Base-by-base conservation (phyloP, 1,140 invertebrate genomes). In the Maniola jurtina region DNA sequence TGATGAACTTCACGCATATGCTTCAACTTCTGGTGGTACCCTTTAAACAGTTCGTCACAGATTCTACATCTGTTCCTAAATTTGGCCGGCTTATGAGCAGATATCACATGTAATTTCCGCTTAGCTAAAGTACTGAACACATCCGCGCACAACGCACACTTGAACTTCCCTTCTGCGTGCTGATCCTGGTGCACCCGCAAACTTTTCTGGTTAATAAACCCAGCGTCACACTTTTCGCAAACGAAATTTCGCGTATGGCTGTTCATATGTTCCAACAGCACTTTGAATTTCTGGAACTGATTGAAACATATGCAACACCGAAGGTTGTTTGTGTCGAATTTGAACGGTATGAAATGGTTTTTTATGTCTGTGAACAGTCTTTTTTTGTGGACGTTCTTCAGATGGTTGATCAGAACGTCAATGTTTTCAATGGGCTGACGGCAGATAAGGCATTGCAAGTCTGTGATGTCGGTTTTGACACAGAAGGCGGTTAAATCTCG, bases 131-230 rank as follows among this genome's bases (percentile, higher is more conserved):
- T 75, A 3, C 36, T 36, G 42, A 75, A 81, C 0, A 66, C 64
- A 64, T 70, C 72, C n/a, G 64, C 34, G 16, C 73, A 76, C n/a
- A 73, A 40, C n/a, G 64, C 58, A 36, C 71, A 76, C 10, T 50
- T 61, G 47, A 75, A 79, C 5, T 55, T 68, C 5, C 73, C 77
- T 13, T 67, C 75, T 45, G 76, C 75, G 33, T 81, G 79, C 8
- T 71, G 66, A 13, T 76, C 71, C 5, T 59, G 58, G 38, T 81
- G 76, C 14, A 73, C 52, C 8, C 73, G 48, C 11, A 81, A 16
- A n/a, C 64, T 76, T 25, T 73, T 76, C 50, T 75, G 90, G 9
- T 91, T 86, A 0, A 91, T 82, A 36, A 83, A 85, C 8, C 75
- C 73, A 9, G 66, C 73, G 34, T 77, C 65, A 45, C 83, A 85